Base-by-base conservation (phyloP, 2,797 vertebrate species). In the Echeneis naucrates region DNA sequence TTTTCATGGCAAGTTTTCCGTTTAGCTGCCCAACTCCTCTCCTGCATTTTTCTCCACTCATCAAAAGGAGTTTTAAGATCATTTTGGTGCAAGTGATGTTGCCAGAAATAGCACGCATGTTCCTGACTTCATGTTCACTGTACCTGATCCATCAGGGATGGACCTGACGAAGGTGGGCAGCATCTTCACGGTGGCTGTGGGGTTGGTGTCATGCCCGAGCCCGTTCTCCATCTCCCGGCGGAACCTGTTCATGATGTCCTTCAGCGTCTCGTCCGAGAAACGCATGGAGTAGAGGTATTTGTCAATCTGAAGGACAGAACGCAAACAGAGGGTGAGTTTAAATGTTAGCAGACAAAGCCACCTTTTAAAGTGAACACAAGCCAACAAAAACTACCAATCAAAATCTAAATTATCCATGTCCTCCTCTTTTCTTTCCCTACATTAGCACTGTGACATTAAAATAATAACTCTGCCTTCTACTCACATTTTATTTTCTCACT, bases 201-300 rank as follows among this genome's bases (percentile, higher is more conserved):
- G 93, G 84, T 96, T 98, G 72, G 95, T 97, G 90, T 98, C 97
- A 1, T 96, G 92, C 57, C 94, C 92, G 40, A 99, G 95, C 55
- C 98, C 98, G 0, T 94, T 94, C 82, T 94, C 95, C 95, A 99
- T 95, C 78, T 99, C 96, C 45, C 92, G 93, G 72, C 92, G 94
- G 94, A 98, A 99, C 53, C 98, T 95, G 63, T 86, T 88, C 97
- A 97, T 97, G 85, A 99, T 86, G 74, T 99, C 97, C 67, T 92
- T 87, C 72, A 99, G 93, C 0, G 95, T 98, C 88, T 99, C 97
- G 0, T 99, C 98, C 0, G 97, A 99, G 78, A 97, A 96, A 23
- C 98, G 95, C 96, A 99, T 99, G 87, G 97, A 92, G 63, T 96
- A 99, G 77, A 99, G 95, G 89, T 99, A 99, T 86, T 99, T 99